These are phyloP conservation scores for Nesidiocoris tenuis DNA, from an alignment of 2,888 invertebrate species.

Conservation along the genomic window DNA sequence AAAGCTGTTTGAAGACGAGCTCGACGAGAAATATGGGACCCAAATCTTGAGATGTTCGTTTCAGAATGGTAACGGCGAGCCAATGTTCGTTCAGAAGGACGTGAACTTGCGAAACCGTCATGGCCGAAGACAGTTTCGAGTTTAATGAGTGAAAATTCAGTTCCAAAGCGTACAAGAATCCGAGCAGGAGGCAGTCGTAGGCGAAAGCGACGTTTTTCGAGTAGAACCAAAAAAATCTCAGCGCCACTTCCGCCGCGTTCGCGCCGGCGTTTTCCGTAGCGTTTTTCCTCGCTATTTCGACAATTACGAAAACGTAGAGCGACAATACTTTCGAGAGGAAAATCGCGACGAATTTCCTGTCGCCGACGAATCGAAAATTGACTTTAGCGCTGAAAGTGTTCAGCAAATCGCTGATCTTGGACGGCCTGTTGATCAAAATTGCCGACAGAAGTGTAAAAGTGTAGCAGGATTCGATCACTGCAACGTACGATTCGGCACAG, in stretches of 20 bases:
- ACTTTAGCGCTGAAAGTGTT: not conserved
- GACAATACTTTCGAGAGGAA: constrained; percentile 6
- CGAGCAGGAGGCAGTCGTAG: constrained; percentile 9
- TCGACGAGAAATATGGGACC: constrained; percentile 10
- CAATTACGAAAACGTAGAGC: constrained; percentile 7
- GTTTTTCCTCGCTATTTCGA: constrained; percentile 3
- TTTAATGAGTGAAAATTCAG: constrained; percentile 9
- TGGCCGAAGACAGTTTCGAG: not conserved
- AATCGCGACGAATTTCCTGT: not conserved
- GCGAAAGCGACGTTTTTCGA: constrained; percentile 3
- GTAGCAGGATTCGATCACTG: constrained; percentile 9
- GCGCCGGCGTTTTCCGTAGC: not conserved
- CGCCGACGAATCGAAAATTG: not conserved
- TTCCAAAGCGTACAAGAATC: constrained; percentile 6
- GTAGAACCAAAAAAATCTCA: not conserved
- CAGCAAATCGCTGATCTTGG: too few species aligned
- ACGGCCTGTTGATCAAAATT: not conserved
- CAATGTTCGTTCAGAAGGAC: constrained; percentile 16
- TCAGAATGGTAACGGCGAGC: constrained; percentile 12
- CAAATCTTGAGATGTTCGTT: not conserved
- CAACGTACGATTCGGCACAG: constrained; percentile 9
- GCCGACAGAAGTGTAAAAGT: constrained; percentile 8
- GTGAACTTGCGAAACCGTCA: not conserved
- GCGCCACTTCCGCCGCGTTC: not conserved
- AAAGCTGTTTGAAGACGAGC: constrained; percentile 26